A percentile compares a stretch with the other conserved stretches of the same genome.
Conservation (phyloP, 2,113 vertebrate species). For the Antechinus stuartii region DNA sequence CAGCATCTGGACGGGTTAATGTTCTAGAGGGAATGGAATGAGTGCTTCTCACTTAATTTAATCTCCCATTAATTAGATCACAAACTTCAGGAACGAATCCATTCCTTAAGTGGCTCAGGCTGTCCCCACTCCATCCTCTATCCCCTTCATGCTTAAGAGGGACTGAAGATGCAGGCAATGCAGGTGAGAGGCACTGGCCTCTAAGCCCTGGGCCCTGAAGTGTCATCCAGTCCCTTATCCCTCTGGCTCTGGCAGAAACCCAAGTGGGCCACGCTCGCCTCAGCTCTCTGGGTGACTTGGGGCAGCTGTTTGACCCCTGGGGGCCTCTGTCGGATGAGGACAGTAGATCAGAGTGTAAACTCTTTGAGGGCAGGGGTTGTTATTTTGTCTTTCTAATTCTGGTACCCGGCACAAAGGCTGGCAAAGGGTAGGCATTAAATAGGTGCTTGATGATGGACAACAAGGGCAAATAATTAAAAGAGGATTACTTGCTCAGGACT, state of each 20-base stretch:
- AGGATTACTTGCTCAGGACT: neutral
- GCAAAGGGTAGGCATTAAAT: neutral
- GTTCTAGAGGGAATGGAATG: neutral
- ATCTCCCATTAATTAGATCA: slow-evolving; percentile 47
- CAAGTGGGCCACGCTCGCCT: neutral
- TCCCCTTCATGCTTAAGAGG: neutral
- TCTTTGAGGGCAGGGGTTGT: neutral
- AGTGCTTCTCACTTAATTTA: slow-evolving; percentile 51
- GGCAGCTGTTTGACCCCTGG: neutral
- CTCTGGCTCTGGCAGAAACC: neutral
- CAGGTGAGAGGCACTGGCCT: neutral
- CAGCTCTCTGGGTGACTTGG: neutral
- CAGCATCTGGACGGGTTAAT: neutral
- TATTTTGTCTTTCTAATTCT: neutral
- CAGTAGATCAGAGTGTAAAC: neutral
- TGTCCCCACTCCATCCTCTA: slow-evolving; percentile 32
- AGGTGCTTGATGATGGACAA: neutral
- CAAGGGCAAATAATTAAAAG: neutral
- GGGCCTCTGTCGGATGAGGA: neutral
- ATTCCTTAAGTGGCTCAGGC: slow-evolving; percentile 20
- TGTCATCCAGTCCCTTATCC: neutral
- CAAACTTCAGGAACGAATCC: slow-evolving; percentile 16
- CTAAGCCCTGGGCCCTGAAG: neutral
- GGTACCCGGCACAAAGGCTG: neutral
- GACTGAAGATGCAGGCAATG: neutral